Evolutionary conservation across 2,888 invertebrate genomes (phyloP).

Genomic region (Aquatica leii): DNA sequence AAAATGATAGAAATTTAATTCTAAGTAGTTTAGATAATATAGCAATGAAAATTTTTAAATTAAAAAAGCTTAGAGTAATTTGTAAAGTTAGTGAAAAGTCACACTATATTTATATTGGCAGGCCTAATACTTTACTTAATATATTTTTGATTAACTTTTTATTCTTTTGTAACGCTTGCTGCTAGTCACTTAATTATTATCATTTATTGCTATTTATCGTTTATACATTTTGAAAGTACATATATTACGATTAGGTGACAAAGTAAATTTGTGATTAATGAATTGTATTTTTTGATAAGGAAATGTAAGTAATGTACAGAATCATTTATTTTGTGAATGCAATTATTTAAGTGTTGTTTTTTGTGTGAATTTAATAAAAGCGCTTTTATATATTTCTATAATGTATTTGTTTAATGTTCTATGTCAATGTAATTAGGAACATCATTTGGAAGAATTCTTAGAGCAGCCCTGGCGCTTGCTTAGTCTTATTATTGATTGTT

Average conservation of each 20-base stretch:
- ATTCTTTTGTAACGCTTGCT: not conserved
- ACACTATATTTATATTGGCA: slow-evolving; percentile 6
- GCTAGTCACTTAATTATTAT: slow-evolving; percentile 7
- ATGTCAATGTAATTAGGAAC: no score
- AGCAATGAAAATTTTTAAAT: slow-evolving; percentile 1
- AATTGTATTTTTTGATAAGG: slow-evolving; percentile 58
- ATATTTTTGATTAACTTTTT: not conserved
- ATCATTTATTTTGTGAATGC: slow-evolving; percentile 59
- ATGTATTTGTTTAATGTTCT: no score
- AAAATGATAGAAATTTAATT: not conserved
- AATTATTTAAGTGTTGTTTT: slow-evolving; percentile 51
- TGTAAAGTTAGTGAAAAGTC: not conserved
- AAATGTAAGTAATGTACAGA: slow-evolving; percentile 59
- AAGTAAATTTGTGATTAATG: slow-evolving; percentile 47
- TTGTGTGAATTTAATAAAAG: slow-evolving; percentile 52
- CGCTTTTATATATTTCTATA: slow-evolving; percentile 52
- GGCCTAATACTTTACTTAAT: not conserved
- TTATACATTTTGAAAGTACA: slow-evolving; percentile 1
- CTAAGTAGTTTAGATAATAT: not conserved
- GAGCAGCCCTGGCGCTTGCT: no score
- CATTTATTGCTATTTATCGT: slow-evolving; percentile 12
- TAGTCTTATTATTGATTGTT: no score
- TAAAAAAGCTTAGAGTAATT: not conserved
- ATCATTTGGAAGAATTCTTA: no score
- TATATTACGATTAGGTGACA: slow-evolving; percentile 17